Conservation (phyloP, 2,113 vertebrate species). For the Hippoglossus stenolepis region DNA sequence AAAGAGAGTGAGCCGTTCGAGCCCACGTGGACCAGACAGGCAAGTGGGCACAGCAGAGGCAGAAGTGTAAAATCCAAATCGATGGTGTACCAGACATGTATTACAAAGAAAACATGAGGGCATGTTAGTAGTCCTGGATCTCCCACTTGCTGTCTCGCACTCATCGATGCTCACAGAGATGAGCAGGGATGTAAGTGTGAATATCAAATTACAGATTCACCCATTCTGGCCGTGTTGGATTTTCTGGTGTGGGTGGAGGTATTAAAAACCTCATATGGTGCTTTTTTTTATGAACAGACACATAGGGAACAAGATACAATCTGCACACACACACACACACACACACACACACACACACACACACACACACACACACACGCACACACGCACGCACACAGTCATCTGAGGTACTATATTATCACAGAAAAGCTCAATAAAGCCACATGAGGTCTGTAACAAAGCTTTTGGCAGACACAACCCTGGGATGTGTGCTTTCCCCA, state of each 20-base stretch:
- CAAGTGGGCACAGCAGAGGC: constrained; percentile 25
- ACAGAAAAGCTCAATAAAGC: constrained; percentile 65
- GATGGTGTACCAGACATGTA: constrained; percentile 2
- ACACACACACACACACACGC: background rate
- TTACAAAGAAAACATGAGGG: constrained; percentile 17
- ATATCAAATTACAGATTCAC: constrained; percentile 31
- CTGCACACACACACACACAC: constrained; percentile 25
- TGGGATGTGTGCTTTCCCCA: constrained; percentile 42
- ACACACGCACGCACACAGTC: constrained; percentile 20
- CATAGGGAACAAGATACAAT: constrained; percentile 42
- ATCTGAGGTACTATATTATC: constrained; percentile 54
- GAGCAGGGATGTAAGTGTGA: constrained; percentile 21
- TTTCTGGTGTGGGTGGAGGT: constrained; percentile 36
- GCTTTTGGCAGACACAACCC: constrained; percentile 58
- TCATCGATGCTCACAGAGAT: background rate
- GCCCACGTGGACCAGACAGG: constrained; percentile 2
- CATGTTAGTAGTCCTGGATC: constrained; percentile 11
- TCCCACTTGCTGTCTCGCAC: constrained; percentile 29
- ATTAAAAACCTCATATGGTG: constrained; percentile 59
- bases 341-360: constrained; percentile 3
- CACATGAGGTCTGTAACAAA: constrained; percentile 65
- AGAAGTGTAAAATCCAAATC: constrained; percentile 1
- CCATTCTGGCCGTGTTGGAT: constrained; percentile 28
- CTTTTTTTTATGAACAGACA: constrained; percentile 42
- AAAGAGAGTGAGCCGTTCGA: background rate